Conservation (phyloP, 2,113 vertebrate species). For the Spea multiplicata region DNA sequence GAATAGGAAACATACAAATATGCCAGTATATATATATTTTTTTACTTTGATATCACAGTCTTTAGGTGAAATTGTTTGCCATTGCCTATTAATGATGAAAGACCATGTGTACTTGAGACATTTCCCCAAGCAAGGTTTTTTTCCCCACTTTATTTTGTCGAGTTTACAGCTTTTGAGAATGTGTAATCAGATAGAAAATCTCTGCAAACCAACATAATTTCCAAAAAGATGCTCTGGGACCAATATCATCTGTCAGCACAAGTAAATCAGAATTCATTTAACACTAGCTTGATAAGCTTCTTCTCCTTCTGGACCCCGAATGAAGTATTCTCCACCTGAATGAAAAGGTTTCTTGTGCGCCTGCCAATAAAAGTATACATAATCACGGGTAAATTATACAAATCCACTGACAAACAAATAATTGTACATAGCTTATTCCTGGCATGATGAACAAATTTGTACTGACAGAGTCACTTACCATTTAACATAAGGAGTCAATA, state of each 20-base stretch:
- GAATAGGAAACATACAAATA: too few relatives aligned
- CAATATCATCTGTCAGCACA: background rate
- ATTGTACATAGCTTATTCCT: background rate
- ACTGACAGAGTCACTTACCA: background rate
- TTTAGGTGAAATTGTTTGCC: too few relatives aligned
- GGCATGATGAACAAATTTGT: background rate
- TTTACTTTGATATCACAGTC: too few relatives aligned
- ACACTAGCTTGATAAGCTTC: background rate
- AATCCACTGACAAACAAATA: background rate
- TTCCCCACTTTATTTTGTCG: too few relatives aligned
- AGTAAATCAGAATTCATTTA: background rate
- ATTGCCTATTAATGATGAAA: too few relatives aligned
- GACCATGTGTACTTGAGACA: too few relatives aligned
- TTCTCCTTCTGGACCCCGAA: constrained; percentile 1
- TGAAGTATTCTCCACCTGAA: background rate
- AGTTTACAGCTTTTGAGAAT: background rate
- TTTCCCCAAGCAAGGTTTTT: too few relatives aligned
- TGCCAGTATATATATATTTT: too few relatives aligned
- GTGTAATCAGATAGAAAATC: constrained; percentile 2
- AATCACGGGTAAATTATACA: background rate
- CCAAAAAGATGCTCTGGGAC: background rate
- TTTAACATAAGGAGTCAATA: background rate
- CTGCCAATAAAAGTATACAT: background rate
- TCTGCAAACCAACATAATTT: background rate
- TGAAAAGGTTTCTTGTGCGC: background rate